These are phyloP conservation scores for Rhombomys opimus DNA, from an alignment of 2,113 vertebrate genomes.

Conservation along the genomic window DNA sequence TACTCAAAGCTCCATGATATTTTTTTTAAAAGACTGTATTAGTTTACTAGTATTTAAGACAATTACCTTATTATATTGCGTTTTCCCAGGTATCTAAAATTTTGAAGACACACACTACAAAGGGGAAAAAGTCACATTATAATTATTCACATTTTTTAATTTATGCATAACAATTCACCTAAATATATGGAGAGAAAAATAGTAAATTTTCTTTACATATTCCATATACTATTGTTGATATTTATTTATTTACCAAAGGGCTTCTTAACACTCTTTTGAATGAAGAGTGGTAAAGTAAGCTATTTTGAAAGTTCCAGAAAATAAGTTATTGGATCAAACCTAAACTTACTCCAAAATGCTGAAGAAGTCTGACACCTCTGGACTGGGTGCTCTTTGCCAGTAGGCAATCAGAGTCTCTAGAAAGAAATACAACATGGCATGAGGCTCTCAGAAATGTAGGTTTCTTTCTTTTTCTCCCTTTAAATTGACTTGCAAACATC, in stretches of 20 bases:
- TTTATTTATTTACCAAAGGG: background rate
- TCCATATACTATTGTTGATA: background rate
- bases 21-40: background rate
- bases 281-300: background rate
- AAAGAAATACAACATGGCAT: slow-evolving; percentile 76
- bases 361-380: slow-evolving; percentile 98
- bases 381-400: slow-evolving; percentile 96
- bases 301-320: slow-evolving; percentile 51
- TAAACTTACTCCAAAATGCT: slow-evolving; percentile 97
- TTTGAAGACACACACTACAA: slow-evolving; percentile 97
- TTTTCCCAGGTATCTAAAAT: slow-evolving; percentile 98
- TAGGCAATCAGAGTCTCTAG: slow-evolving; percentile 96
- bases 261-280: background rate
- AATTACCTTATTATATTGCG: slow-evolving; percentile 97
- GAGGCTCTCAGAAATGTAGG: slow-evolving; percentile 35
- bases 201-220: background rate
- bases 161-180: slow-evolving; percentile 72
- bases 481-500: background rate
- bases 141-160: slow-evolving; percentile 38
- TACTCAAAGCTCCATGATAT: background rate
- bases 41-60: background rate
- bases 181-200: slow-evolving; percentile 36
- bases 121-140: slow-evolving; percentile 57
- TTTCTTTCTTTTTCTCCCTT: background rate
- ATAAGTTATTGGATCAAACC: background rate